Conservation (phyloP, 2,113 vertebrate genomes). For the Trogon melanurus region DNA sequence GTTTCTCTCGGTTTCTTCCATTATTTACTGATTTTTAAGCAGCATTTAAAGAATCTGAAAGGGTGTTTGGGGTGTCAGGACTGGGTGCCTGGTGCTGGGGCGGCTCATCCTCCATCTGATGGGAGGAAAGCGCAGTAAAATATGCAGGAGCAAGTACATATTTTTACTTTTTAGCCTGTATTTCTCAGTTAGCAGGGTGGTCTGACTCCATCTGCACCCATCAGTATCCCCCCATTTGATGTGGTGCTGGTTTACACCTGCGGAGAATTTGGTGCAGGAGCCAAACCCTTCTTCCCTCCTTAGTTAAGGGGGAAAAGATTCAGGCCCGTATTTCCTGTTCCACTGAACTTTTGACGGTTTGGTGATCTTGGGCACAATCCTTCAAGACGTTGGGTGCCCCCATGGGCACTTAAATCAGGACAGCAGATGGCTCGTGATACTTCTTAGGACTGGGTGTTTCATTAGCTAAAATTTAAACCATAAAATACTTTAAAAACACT, state of each 20-base stretch:
- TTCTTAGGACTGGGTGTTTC: background rate
- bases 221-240: background rate
- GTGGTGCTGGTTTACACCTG: background rate
- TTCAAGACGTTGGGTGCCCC: background rate
- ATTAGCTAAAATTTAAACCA: background rate
- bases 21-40: background rate
- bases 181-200: background rate
- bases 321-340: background rate
- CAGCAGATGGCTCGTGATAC: background rate
- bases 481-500: background rate
- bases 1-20: background rate
- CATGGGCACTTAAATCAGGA: background rate
- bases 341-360: background rate
- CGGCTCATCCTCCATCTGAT: background rate
- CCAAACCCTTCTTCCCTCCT: background rate
- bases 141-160: background rate
- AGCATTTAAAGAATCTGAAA: background rate
- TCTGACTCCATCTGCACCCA: rapidly evolving
- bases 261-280: background rate
- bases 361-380: background rate
- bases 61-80: background rate
- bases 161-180: background rate
- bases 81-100: background rate
- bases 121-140: background rate
- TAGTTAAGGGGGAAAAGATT: background rate